Evolutionary conservation across 1,140 invertebrate genomes (phyloP), one percentile per base, ranked within the genome.

Genomic region (Atta colombica): DNA sequence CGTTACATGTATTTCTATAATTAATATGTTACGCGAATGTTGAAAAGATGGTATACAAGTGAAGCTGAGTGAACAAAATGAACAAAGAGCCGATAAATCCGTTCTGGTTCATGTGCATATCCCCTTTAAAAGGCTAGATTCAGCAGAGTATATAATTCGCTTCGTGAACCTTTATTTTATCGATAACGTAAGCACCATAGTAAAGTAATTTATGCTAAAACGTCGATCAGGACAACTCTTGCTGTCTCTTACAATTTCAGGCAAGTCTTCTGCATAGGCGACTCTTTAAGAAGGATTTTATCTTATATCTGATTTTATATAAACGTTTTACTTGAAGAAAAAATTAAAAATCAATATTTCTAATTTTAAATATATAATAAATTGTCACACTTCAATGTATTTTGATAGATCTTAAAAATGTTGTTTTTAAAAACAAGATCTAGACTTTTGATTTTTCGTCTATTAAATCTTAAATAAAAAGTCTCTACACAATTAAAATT

Each of bases 101-200:
- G 21, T 84, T 82, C 68, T 49, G 53, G 25, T 74, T 74, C 16
- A 45, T 18, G 6, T 31, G 55, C 28, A 74, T 51, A 84, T 84
- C 55, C n/a, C 69, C 69, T 84, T 84, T 75, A 84, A 75, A 84
- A 21, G 28, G 25, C 69, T 82, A 61, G n/a, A 49, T 75, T 75
- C 69, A 75, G 69, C 39, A 74, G 63, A 25, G 69, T 84, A 75
- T 84, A 63, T 75, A 75, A 84, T 61, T 84, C 72, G 69, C 80
- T 74, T 31, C 69, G 80, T 28, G 55, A 84, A 75, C 55, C 69
- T 74, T 61, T 63, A 75, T 84, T 84, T 61, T 84, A 72, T 84
- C 69, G 69, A 84, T 84, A 84, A 82, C 21, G 61, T 49, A 53
- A 82, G 69, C 45, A 31, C 69, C 25, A 35, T 74, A 35, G n/a